Conservation (phyloP, 2,888 invertebrate species). For the Diachrysia chrysitis region DNA sequence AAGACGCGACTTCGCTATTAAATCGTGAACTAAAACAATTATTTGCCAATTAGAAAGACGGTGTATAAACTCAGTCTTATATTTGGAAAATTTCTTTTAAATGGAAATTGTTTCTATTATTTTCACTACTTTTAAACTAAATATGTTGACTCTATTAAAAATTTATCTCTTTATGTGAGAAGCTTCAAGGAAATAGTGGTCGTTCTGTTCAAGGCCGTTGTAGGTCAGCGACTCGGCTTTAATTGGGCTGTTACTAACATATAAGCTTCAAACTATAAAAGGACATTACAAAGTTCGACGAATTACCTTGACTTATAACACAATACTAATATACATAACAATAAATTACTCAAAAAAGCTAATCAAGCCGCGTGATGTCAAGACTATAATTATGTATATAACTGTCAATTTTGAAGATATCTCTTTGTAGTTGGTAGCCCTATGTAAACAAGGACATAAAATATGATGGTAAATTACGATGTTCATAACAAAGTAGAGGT, state of each 20-base stretch:
- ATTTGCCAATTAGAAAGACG: slow-evolving; percentile 40
- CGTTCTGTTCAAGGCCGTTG: slow-evolving; percentile 41
- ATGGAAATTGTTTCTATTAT: slow-evolving; percentile 19
- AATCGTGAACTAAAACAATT: slow-evolving; percentile 33
- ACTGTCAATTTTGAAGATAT: slow-evolving; percentile 20
- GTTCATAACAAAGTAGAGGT: slow-evolving; percentile 6
- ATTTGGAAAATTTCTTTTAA: slow-evolving; percentile 13
- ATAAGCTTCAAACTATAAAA: slow-evolving; percentile 14
- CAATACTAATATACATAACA: neutral
- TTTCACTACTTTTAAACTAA: slow-evolving; percentile 39
- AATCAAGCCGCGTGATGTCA: slow-evolving; percentile 35
- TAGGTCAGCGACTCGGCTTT: slow-evolving; percentile 46
- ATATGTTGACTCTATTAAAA: slow-evolving; percentile 38
- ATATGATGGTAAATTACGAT: slow-evolving; percentile 36
- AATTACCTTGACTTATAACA: slow-evolving; percentile 35
- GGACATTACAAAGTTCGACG: slow-evolving; percentile 34
- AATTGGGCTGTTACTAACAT: slow-evolving; percentile 42
- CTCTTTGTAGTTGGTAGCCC: slow-evolving; percentile 22
- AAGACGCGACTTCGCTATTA: slow-evolving; percentile 25
- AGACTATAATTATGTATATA: slow-evolving; percentile 9
- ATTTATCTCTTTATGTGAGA: slow-evolving; percentile 44
- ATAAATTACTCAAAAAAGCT: neutral
- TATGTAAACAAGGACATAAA: slow-evolving; percentile 43
- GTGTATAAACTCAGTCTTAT: slow-evolving; percentile 13
- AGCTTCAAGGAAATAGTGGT: slow-evolving; percentile 35